These are phyloP conservation scores for Drosophila paramelanica DNA, from an alignment of 2,888 invertebrate species.

Conservation along the genomic window DNA sequence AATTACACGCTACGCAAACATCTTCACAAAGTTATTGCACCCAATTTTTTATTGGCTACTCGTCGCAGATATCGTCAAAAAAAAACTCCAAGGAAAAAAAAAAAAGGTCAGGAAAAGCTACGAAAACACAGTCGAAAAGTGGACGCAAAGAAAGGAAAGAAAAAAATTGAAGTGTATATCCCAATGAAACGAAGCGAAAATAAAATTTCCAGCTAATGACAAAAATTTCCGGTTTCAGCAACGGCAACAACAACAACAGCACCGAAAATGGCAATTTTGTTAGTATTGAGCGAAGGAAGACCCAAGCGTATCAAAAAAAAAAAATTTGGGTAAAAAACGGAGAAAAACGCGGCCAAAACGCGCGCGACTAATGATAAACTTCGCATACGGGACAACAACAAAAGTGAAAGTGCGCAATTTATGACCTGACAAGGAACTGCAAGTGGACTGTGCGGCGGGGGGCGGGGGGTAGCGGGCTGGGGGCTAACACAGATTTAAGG, in stretches of 20 bases:
- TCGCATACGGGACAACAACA: conserved; percentile 44
- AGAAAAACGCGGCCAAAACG: conserved; percentile 49
- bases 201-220: conserved; percentile 79
- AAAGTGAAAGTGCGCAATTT: conserved; percentile 62
- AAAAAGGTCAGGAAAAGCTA: conserved; percentile 63
- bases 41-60: conserved; percentile 11
- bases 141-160: conserved; percentile 30
- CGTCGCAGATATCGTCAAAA: conserved; percentile 26
- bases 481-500: not conserved
- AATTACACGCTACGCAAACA: conserved; percentile 35
- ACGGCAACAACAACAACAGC: conserved; percentile 27
- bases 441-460: not conserved
- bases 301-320: conserved; percentile 28
- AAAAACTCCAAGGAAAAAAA: not conserved
- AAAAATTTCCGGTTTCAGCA: conserved; percentile 73
- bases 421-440: conserved; percentile 53
- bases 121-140: conserved; percentile 53
- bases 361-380: conserved; percentile 54
- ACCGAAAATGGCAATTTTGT: conserved; percentile 48
- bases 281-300: conserved; percentile 49
- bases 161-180: conserved; percentile 26
- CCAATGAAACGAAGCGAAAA: conserved; percentile 69
- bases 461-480: not conserved
- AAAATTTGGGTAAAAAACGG: not conserved
- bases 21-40: conserved; percentile 27